Evolutionary conservation across 2,797 vertebrate species (phyloP), one percentile per base, ranked within the genome.

Genomic region (Alosa sapidissima): DNA sequence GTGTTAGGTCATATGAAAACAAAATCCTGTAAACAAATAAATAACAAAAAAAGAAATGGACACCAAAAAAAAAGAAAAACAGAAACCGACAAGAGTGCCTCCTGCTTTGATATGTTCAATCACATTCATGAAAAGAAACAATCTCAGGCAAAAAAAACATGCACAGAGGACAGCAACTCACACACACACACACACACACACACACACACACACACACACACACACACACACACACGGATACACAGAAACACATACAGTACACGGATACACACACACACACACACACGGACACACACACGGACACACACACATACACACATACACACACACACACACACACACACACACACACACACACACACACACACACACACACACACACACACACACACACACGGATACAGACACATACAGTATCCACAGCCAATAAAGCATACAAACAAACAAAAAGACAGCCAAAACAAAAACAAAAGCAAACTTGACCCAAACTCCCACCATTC

Each of bases 61-160:
- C 65, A 72, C 19, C 52, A 54, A 21, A 52, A 52, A 52, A 6
- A 51, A 72, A 75, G 45, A 72, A 75, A 51, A 86, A 84, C 36
- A 72, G 58, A 85, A 28, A 83, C 8, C 21, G 82, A 13, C 28
- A 60, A 45, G 28, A 4, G 21, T 78, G 21, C 55, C 84, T 81
- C 86, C 72, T 89, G 90, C 87, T 93, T 93, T 93, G 89, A 92
- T 92, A 85, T 75, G 36, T 72, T 91, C 87, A 91, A 88, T 90
- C 90, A 87, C 87, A 89, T 89, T 90, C 92, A 91, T 93, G 90
- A 94, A 93, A 93, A 91, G 85, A 88, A 87, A 81, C 85, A 84
- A 84, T 89, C 89, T 55, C 81, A 60, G 21, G 48, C 68, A 81
- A 55, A 58, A 81, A 81, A 45, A 81, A 28, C 55, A 81, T 83